Evolutionary conservation across 2,113 vertebrate genomes (phyloP), one percentile per base, ranked within the genome.

Genomic region (Perca schrenkii): DNA sequence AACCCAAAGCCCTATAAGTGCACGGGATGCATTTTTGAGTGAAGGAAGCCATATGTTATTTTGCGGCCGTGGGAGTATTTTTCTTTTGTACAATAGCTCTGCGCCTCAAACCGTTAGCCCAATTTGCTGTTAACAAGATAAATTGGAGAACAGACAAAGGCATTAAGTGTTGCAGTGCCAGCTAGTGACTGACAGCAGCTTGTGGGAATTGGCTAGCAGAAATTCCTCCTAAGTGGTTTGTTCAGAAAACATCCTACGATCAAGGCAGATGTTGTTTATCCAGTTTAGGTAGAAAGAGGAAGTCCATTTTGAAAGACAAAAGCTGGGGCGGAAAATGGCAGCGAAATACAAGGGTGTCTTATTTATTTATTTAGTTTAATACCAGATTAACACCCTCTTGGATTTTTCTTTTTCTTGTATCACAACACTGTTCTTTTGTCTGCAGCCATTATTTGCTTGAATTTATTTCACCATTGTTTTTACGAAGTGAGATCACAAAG

Each of bases 61-160:
- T 88, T 73, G 68, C 57, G 80, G 84, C 86, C 84, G 86, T 89
- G 88, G 88, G 92, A 93, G 86, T 90, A 85, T 86, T 91, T 87
- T 83, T 86, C 88, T 89, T 87, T 90, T 93, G 90, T 84, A 89
- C 93, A 94, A 94, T 94, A 93, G 88, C 90, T 90, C 76, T 77
- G 93, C 79, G 90, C 90, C 93, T 94, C 85, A 92, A 92, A 93
- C 92, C 68, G 90, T 93, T 94, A 91, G 92, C 93, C 94, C 93
- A 94, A 95, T 95, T 95, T 95, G 94, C 94, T 94, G 94, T 93
- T 96, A 96, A 95, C 94, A 94, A 96, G 95, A 95, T 95, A 95
- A 95, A 95, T 94, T 94, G 94, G 93, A 93, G 94, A 94, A 94
- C 89, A 96, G 94, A 95, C 94, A 95, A 95, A 95, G 91, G 94